Evolutionary conservation across 2,113 vertebrate species (phyloP).

Genomic region (Corythoichthys haematopterus): DNA sequence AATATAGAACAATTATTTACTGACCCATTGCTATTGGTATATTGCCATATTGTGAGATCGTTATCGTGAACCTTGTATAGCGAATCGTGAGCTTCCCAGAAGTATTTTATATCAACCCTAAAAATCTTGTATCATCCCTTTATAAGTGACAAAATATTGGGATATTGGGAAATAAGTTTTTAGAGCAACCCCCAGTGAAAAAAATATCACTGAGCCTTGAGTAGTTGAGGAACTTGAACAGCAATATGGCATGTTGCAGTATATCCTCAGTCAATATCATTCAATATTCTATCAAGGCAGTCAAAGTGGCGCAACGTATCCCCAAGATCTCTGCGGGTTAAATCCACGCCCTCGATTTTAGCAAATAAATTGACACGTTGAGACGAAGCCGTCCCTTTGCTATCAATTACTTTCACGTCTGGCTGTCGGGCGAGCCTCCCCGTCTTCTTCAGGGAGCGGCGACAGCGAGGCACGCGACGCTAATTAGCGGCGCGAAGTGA

Average conservation of each 20-base stretch:
- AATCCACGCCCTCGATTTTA: background rate
- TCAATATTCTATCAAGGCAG: background rate
- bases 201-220: too few species aligned
- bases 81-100: too few species aligned
- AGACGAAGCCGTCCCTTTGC: slow-evolving; percentile 32
- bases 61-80: too few species aligned
- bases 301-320: background rate
- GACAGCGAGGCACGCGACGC: slow-evolving; percentile 39
- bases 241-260: background rate
- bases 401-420: slow-evolving; percentile 59
- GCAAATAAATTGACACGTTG: background rate
- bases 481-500: slow-evolving; percentile 43
- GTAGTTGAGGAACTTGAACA: background rate
- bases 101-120: too few species aligned
- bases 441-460: slow-evolving; percentile 32
- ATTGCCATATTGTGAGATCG: too few species aligned
- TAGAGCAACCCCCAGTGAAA: too few species aligned
- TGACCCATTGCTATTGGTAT: too few species aligned
- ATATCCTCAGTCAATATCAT: background rate
- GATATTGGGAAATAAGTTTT: too few species aligned
- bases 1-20: too few species aligned
- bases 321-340: background rate
- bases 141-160: too few species aligned
- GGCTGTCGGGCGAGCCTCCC: slow-evolving; percentile 12
- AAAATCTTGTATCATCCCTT: too few species aligned